Conservation (phyloP, 2,797 vertebrate genomes). For the Mormyrus proboscirostris region DNA sequence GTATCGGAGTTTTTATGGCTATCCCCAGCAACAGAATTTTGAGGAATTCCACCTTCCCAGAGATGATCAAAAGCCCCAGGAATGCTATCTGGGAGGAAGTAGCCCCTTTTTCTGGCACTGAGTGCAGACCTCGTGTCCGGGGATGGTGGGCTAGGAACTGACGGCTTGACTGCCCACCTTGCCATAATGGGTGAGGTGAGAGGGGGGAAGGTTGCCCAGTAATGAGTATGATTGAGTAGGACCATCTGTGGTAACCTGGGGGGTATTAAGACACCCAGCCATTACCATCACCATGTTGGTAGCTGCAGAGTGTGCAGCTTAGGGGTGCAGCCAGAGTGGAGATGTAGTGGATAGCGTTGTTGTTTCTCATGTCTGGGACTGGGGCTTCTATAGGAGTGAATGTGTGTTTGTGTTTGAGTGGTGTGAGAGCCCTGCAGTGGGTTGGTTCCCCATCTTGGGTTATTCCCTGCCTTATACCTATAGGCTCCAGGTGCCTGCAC, state of each 20-base stretch:
- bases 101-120: background rate
- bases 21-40: background rate
- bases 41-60: background rate
- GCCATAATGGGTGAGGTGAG: background rate
- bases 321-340: slow-evolving; percentile 39
- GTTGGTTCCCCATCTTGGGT: background rate
- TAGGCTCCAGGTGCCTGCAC: slow-evolving; percentile 34
- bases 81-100: background rate
- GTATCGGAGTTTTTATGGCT: background rate
- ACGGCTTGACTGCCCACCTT: background rate
- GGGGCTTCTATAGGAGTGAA: slow-evolving; percentile 46
- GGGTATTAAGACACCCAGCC: slow-evolving; percentile 63
- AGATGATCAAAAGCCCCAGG: background rate
- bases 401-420: slow-evolving; percentile 41
- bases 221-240: slow-evolving; percentile 69
- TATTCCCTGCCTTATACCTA: background rate
- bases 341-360: background rate
- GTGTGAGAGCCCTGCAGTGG: background rate
- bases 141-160: background rate
- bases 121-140: background rate
- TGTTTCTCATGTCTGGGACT: slow-evolving; percentile 20
- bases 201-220: slow-evolving; percentile 57
- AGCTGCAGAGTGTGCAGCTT: slow-evolving; percentile 55
- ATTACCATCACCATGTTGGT: slow-evolving; percentile 58
- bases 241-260: slow-evolving; percentile 69